phyloP scores from a whole-genome alignment of 1,140 invertebrate genomes.

The Ylistrum balloti region DNA sequence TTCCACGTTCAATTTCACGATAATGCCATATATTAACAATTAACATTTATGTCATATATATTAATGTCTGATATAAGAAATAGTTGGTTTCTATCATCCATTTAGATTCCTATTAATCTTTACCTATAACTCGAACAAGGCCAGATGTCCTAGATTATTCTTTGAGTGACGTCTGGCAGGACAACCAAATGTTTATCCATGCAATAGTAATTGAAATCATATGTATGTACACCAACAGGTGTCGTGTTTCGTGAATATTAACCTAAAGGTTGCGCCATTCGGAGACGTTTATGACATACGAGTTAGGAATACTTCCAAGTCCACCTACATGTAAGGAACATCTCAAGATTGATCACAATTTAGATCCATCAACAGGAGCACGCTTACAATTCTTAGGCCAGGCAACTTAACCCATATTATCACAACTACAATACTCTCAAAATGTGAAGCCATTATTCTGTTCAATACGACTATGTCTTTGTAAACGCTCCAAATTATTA shows the following conservation, averaged over 20 bases:
- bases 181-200: neutral
- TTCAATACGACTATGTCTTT: neutral
- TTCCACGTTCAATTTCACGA: neutral
- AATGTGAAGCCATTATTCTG: neutral
- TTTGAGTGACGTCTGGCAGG: constrained; percentile 20
- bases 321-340: neutral
- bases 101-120: neutral
- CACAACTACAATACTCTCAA: neutral
- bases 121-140: neutral
- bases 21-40: neutral
- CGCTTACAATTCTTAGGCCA: neutral
- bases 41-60: neutral
- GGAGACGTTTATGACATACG: neutral
- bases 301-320: neutral
- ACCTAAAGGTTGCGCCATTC: neutral
- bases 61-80: neutral
- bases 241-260: constrained; percentile 7
- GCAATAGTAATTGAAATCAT: constrained; percentile 6
- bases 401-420: neutral
- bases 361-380: neutral
- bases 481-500: neutral
- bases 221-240: constrained; percentile 1
- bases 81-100: neutral
- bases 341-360: neutral
- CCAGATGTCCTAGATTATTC: neutral